phyloP scores from a whole-genome alignment of 2,888 invertebrate species.

The Patella ulyssiponensis region DNA sequence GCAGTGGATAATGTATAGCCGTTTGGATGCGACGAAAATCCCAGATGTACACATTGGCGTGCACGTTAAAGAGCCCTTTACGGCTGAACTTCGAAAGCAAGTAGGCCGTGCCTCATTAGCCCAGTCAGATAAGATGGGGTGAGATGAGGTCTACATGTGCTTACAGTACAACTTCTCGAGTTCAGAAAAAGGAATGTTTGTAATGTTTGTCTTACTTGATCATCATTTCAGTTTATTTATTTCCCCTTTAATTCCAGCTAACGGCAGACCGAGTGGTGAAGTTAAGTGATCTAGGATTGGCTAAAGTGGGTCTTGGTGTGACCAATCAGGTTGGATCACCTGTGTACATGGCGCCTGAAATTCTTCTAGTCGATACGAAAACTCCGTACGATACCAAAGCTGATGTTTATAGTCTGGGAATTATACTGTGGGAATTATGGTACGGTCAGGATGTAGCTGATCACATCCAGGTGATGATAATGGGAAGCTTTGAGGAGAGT shows the following conservation, averaged over 20 bases:
- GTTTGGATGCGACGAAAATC: too few relatives aligned
- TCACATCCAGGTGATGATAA: slow-evolving; percentile 48
- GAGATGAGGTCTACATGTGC: too few relatives aligned
- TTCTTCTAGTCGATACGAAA: slow-evolving; percentile 45
- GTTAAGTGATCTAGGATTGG: slow-evolving; percentile 63
- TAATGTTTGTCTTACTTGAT: too few relatives aligned
- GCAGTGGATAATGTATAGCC: too few relatives aligned
- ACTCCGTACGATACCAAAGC: slow-evolving; percentile 51
- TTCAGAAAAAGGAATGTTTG: too few relatives aligned
- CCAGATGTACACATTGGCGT: too few relatives aligned
- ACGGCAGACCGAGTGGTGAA: slow-evolving; percentile 48
- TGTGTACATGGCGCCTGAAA: slow-evolving; percentile 66
- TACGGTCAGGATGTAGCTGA: slow-evolving; percentile 57
- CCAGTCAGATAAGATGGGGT: too few relatives aligned
- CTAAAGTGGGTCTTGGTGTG: slow-evolving; percentile 53
- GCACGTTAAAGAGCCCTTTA: too few relatives aligned
- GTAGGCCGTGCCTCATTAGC: too few relatives aligned
- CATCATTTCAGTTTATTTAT: too few relatives aligned
- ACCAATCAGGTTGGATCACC: slow-evolving; percentile 59
- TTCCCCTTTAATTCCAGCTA: slow-evolving; percentile 34
- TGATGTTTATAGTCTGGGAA: slow-evolving; percentile 57
- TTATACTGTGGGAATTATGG: slow-evolving; percentile 64
- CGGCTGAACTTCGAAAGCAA: too few relatives aligned
- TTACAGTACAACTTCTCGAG: too few relatives aligned
- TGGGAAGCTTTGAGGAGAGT: slow-evolving; percentile 46